Evolutionary conservation across 2,113 vertebrate species (phyloP), one percentile per base, ranked within the genome.

Genomic region (Polypterus bichir): DNA sequence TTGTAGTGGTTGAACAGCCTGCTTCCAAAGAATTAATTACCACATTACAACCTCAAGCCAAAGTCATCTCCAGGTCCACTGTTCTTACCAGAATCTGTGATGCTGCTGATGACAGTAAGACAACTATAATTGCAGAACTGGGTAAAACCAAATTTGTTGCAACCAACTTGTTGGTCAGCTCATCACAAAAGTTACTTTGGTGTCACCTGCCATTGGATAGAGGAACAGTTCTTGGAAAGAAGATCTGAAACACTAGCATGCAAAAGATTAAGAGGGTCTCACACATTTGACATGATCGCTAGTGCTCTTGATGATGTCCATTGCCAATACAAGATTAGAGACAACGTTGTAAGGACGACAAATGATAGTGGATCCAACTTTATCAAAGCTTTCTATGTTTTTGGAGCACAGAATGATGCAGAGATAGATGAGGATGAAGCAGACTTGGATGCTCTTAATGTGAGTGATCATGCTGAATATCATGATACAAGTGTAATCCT

Each of bases 321-420:
- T 51, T 59, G 46, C 6, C 27, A 64, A 46, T 59, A 59, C 49
- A 62, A 48, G 10, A 67, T 54, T 11, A 63, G 57, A 59, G 62
- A 47, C 10, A 68, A 65, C 51, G 52, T 68, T 54, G 62, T 65
- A 59, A 66, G 49, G 9, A 62, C 56, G 8, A 66, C 54, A 57
- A 56, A 47, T 52, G 60, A 61, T 51, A 57, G 60, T 66, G 54
- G 64, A 62, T 66, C 54, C 47, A 66, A 66, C 60, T 53, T 66
- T 5, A 6, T 66, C 9, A 66, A 66, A 61, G 59, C 60, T 56
- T 62, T 66, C 59, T 47, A 61, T 48, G 59, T 66, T 6, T 66
- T 62, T 61, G 64, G 53, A 44, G n/a, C 9, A 47, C 64, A 66
- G 48, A 62, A 57, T 9, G 9, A 66, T 46, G 9, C 46, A 5